A percentile compares a stretch with the other conserved stretches of the same genome.
Evolutionary conservation across 1,140 invertebrate species (phyloP).

Genomic region (Oedothorax gibbosus): DNA sequence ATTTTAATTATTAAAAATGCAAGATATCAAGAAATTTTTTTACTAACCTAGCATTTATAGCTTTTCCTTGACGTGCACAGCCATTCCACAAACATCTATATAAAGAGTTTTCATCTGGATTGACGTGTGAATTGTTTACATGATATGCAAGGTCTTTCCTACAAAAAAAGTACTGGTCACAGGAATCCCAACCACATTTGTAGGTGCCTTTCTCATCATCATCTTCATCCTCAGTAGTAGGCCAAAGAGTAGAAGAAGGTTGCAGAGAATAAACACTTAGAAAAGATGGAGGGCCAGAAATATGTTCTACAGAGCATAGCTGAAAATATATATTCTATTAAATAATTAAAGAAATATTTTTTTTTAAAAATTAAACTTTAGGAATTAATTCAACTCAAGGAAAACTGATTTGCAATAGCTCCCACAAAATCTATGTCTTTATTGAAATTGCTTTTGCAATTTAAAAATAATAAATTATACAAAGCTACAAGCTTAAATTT

Average conservation of each 20-base stretch:
- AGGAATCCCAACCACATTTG: conserved; percentile 52
- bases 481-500: too few species aligned
- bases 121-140: conserved; percentile 54
- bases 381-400: too few species aligned
- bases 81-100: conserved; percentile 88
- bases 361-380: too few species aligned
- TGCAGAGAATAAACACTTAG: conserved; percentile 50
- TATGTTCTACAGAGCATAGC: conserved; percentile 52
- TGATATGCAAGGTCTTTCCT: conserved; percentile 56
- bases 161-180: conserved; percentile 49
- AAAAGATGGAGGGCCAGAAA: conserved; percentile 55
- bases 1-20: not conserved
- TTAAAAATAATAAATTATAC: too few species aligned
- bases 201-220: conserved; percentile 53
- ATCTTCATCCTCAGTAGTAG: conserved; percentile 34
- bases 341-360: too few species aligned
- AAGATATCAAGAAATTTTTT: not conserved
- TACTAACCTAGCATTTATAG: conserved; percentile 84
- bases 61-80: conserved; percentile 95
- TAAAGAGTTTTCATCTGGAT: conserved; percentile 57
- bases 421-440: too few species aligned
- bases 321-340: conserved; percentile 2
- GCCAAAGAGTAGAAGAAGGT: conserved; percentile 9
- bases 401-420: not conserved
- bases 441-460: too few species aligned